These are phyloP conservation scores for Lophotriccus pileatus DNA, from an alignment of 2,797 vertebrate genomes.

Conservation along the genomic window DNA sequence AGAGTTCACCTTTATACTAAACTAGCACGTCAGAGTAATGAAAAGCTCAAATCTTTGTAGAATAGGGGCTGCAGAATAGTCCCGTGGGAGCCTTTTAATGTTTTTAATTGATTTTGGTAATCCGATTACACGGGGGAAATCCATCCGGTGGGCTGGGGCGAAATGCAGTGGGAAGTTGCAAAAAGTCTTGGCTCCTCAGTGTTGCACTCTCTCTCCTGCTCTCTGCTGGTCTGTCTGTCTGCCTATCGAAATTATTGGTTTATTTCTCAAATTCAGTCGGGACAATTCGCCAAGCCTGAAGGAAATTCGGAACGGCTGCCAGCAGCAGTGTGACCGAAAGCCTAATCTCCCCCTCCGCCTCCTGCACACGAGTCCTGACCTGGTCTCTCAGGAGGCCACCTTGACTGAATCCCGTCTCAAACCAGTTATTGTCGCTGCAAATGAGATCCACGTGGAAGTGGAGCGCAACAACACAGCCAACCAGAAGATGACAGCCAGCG, in stretches of 20 bases:
- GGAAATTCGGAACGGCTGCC: constrained; percentile 96
- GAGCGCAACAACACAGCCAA: constrained; percentile 92
- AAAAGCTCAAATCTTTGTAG: neutral
- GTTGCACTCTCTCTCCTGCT: neutral
- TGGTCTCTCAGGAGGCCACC: constrained; percentile 81
- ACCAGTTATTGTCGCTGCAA: constrained; percentile 89
- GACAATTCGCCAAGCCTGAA: constrained; percentile 98
- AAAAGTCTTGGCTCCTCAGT: neutral
- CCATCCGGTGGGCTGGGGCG: neutral
- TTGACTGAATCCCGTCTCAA: constrained; percentile 78
- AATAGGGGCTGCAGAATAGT: neutral
- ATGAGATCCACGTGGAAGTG: constrained; percentile 94
- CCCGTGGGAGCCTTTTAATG: neutral
- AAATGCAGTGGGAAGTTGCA: neutral
- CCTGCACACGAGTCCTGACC: constrained; percentile 86
- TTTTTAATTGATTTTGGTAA: constrained; percentile 27
- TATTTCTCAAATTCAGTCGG: constrained; percentile 76
- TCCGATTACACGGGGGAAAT: neutral
- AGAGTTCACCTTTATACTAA: constrained; percentile 17
- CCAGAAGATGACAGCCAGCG: constrained; percentile 82
- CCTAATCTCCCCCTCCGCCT: constrained; percentile 92
- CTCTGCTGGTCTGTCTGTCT: neutral
- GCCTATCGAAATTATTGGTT: neutral
- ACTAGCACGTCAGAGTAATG: neutral
- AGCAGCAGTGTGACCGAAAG: constrained; percentile 95